Percentiles rank a stretch among this genome's conserved stretches.
Evolutionary conservation across 2,888 invertebrate genomes (phyloP).

Genomic region (Platycnemis pennipes): DNA sequence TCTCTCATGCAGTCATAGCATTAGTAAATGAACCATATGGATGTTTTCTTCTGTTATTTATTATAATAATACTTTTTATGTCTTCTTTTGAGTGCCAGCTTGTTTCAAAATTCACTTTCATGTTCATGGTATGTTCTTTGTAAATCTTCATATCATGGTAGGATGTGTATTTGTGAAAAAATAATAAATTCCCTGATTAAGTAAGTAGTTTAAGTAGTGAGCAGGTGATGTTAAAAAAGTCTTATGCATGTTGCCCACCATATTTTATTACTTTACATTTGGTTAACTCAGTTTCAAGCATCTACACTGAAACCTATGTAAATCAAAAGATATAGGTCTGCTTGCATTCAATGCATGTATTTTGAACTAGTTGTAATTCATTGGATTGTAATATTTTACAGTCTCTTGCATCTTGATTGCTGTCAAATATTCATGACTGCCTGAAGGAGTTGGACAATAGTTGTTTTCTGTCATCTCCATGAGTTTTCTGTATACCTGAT

Average conservation of each 20-base stretch:
- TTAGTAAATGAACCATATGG: background rate
- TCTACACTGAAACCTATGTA: background rate
- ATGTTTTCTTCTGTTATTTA: background rate
- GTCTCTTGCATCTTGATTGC: slow-evolving; percentile 17
- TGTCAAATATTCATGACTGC: background rate
- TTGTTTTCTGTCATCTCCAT: background rate
- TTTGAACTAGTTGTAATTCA: background rate
- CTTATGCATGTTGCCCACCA: slow-evolving; percentile 24
- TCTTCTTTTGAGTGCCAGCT: background rate
- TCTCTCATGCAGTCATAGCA: background rate
- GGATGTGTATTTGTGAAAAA: background rate
- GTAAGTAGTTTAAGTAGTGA: background rate
- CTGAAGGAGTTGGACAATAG: background rate
- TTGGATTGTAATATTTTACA: slow-evolving; percentile 32
- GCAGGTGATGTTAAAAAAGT: background rate
- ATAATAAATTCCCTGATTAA: background rate
- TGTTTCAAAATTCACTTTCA: background rate
- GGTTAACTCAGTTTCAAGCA: background rate
- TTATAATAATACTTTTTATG: background rate
- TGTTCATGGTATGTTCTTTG: background rate
- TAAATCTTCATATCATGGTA: background rate
- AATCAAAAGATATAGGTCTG: background rate
- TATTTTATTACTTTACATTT: background rate
- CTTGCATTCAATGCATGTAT: slow-evolving; percentile 30
- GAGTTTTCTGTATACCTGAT: background rate